Base-by-base conservation (phyloP, 2,888 invertebrate genomes). In the Philaethria dido region DNA sequence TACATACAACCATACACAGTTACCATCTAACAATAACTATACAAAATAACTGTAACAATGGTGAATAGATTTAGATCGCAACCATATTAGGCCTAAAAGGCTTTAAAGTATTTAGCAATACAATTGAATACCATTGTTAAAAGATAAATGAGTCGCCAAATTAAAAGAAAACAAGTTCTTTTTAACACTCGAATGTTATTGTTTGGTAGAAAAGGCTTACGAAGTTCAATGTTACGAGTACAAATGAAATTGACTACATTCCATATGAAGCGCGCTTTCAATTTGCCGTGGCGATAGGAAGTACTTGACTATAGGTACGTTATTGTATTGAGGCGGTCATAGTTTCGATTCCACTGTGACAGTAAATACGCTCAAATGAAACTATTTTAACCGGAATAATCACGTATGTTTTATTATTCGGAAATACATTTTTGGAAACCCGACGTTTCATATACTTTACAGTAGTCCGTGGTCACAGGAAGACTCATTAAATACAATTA, bases 141-240 rank as follows among this genome's bases (percentile, higher is more conserved):
- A 47, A 45, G 33, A 60, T 47, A 60, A 47, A 45, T 47, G 45
- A 47, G 18, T 14, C 29, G 29, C 60, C 33, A 47, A 47, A 60
- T 60, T 57, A 42, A 60, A 45, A 33, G 60, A 47, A 29, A 47
- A 18, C 18, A 2, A 45, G 45, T 54, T 18, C 20, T 16, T 60
- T 18, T 47, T n/a, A 47, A 33, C 60, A 11, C 13, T 11, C 44
- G 2, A 33, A 47, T 20, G 33, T 20, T 13, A 33, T 33, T 47
- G 47, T 60, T 3, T 9, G 20, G 45, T 14, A 11, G n/a, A 52
- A 29, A 16, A 14, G 22, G 48, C 3, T 14, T 50, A 14, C 22
- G 5, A 50, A 52, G 16, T 18, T 52, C 4, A 33, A 13, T 52
- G 16, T 29, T 25, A 22, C 13, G 22, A 48, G 14, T 50, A 29